Evolutionary conservation across 2,797 vertebrate genomes (phyloP), one percentile per base, ranked within the genome.

Genomic region (Sciurus vulgaris): DNA sequence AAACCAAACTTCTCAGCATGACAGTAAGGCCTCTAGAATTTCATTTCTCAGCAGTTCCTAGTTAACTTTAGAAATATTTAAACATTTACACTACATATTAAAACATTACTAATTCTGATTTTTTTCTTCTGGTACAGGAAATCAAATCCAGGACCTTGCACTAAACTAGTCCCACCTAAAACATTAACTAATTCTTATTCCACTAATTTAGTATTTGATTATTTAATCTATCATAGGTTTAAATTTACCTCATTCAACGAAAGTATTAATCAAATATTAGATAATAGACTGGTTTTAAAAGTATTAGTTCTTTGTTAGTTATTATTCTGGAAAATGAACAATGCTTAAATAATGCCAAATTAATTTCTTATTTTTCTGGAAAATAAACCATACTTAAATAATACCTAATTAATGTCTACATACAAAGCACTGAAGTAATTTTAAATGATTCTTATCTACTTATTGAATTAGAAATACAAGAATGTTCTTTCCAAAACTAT

Each of bases 201-300:
- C 38, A 35, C 44, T 85, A n/a, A 77, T 88, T 92, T 84, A 81
- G 7, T 28, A 82, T 73, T 93, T 69, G 7, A 44, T 76, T 28
- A 86, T 15, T 65, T 96, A 78, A 56, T 35, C 44, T 51, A 44
- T 76, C 5, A 35, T 47, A 85, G n/a, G 1, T 54, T 72, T 61
- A 70, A 44, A 22, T 33, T 38, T 82, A 63, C 44, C 51, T 78
- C 38, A 41, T 41, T 69, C 2, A 86, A 44, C 0, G n/a, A 63
- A 78, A 92, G 22, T 65, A 76, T 38, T 79, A 93, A 47, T 89
- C 24, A 49, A 96, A 49, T 95, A 94, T 86, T 87, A 79, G 95
- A 26, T 88, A 73, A 63, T 49, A 22, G 54, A 78, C 44, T 65
- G 11, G 0, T 12, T 47, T 78, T n/a, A 90, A 94, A 93, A 51